Conservation (phyloP, 2,113 vertebrate species). For the Tamias sibiricus region DNA sequence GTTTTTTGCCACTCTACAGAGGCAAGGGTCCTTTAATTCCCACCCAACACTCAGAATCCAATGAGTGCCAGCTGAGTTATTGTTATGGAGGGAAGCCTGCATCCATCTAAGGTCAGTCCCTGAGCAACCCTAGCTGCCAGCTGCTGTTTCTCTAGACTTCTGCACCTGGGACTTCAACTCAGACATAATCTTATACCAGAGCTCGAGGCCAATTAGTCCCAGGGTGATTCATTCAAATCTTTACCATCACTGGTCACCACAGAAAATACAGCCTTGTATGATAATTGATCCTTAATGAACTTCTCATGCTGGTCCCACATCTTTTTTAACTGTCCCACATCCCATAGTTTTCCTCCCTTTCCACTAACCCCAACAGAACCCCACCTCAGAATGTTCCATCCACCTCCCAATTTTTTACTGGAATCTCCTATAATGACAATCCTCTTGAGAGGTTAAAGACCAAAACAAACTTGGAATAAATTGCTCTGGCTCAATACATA, state of each 20-base stretch:
- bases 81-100: background rate
- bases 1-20: background rate
- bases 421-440: background rate
- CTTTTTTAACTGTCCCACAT: background rate
- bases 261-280: background rate
- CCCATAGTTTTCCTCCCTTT: background rate
- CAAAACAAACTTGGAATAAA: background rate
- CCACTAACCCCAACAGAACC: background rate
- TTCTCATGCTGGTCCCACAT: background rate
- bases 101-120: constrained; percentile 26
- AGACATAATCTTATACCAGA: background rate
- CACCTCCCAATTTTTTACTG: background rate
- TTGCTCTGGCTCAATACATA: background rate
- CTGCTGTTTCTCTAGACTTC: constrained; percentile 50
- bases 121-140: constrained; percentile 47
- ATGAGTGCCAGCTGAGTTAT: constrained; percentile 45
- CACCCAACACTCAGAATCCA: constrained; percentile 30
- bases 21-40: constrained; percentile 26
- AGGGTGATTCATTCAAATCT: constrained; percentile 11
- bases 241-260: background rate
- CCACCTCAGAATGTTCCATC: background rate
- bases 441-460: background rate
- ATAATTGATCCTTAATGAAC: background rate
- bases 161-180: constrained; percentile 45
- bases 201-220: background rate